These are phyloP conservation scores for Charanyca ferruginea DNA, from an alignment of 2,888 invertebrate species.

Conservation along the genomic window DNA sequence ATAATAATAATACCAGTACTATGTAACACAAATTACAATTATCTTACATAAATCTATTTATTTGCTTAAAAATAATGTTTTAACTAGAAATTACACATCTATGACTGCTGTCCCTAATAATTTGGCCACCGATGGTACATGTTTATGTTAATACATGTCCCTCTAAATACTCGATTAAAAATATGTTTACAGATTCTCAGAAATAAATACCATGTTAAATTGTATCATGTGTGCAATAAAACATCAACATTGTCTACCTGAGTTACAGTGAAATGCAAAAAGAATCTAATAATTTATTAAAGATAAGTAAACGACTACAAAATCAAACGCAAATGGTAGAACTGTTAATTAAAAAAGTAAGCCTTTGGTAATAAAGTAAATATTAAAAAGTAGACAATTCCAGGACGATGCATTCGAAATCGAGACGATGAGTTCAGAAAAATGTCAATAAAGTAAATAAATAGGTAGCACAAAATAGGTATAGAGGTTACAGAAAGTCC, in stretches of 20 bases:
- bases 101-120: too few species aligned
- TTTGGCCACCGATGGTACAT: too few species aligned
- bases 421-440: background rate
- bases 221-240: background rate
- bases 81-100: too few species aligned
- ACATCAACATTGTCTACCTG: background rate
- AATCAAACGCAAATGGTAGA: background rate
- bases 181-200: background rate
- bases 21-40: too few species aligned
- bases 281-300: too few species aligned
- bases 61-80: too few species aligned
- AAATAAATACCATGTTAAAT: background rate
- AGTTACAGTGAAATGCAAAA: too few species aligned
- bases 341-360: conserved; percentile 1
- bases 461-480: too few species aligned
- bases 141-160: background rate
- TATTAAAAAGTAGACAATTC: background rate
- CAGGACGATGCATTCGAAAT: background rate
- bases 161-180: background rate
- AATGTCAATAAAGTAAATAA: conserved; percentile 6
- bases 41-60: too few species aligned
- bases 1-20: too few species aligned
- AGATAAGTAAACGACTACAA: too few species aligned
- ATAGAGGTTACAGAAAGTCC: too few species aligned
- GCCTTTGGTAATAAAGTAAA: background rate